Conservation (phyloP, 2,113 vertebrate species). For the Rhipidura dahli region DNA sequence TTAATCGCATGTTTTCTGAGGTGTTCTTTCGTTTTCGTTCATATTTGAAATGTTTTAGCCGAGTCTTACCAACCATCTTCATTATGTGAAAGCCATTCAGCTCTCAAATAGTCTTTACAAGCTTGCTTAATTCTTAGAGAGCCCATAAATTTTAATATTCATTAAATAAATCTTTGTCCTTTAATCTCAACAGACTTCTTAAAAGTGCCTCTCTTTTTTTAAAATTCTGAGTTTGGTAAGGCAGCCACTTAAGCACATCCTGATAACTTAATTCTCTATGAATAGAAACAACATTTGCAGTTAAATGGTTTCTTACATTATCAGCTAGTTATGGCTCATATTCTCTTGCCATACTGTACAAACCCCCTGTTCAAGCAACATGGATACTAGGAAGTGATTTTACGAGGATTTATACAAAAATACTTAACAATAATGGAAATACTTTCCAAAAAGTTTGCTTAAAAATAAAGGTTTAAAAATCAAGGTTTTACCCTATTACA, state of each 20-base stretch:
- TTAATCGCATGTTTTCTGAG: constrained; percentile 15
- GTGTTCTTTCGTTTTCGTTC: not conserved
- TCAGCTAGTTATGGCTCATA: not conserved
- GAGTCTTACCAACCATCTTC: constrained; percentile 36
- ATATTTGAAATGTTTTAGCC: constrained; percentile 34
- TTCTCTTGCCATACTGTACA: not conserved
- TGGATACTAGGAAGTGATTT: not conserved
- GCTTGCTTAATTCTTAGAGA: constrained; percentile 28
- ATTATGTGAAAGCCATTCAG: constrained; percentile 31
- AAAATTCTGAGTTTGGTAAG: not conserved
- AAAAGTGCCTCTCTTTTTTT: not conserved
- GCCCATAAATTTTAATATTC: constrained; percentile 16
- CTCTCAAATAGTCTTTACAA: constrained; percentile 26
- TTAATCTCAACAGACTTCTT: constrained; percentile 27
- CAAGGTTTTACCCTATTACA: not conserved
- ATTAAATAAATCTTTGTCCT: constrained; percentile 41
- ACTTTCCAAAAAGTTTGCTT: not conserved
- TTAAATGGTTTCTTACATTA: constrained; percentile 6
- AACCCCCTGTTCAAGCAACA: not conserved
- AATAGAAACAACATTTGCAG: constrained; percentile 13
- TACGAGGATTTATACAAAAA: not conserved
- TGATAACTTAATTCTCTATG: constrained; percentile 5
- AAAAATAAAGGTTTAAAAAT: not conserved
- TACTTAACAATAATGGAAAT: not conserved
- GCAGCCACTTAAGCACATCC: not conserved